Conservation (phyloP, 2,113 vertebrate species). For the Corvus cornix region DNA sequence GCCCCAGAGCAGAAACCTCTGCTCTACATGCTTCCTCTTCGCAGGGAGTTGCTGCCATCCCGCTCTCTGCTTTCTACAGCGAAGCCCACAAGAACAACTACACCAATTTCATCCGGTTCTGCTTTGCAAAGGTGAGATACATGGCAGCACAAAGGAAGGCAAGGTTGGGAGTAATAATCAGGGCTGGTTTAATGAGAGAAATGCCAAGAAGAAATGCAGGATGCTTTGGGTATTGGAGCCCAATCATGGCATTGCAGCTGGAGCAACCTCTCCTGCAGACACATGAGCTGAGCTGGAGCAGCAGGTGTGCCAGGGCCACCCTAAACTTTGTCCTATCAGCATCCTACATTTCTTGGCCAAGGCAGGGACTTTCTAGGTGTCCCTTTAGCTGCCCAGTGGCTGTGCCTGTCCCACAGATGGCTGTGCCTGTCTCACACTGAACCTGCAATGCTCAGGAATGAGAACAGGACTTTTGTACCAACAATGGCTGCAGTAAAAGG, state of each 20-base stretch:
- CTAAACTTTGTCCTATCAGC: background rate
- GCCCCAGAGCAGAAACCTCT: background rate
- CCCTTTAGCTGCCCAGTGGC: background rate
- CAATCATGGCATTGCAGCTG: background rate
- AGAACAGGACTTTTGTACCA: background rate
- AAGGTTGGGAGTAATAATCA: background rate
- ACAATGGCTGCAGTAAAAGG: background rate
- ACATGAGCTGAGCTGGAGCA: accelerated
- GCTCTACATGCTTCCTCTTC: background rate
- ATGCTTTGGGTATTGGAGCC: background rate
- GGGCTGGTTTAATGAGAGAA: background rate
- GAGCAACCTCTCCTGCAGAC: background rate
- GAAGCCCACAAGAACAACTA: slow-evolving; percentile 78
- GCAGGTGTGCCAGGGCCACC: background rate
- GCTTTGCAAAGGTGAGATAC: slow-evolving; percentile 87
- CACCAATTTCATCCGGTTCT: slow-evolving; percentile 89
- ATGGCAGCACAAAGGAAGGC: accelerated
- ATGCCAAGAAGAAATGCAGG: background rate
- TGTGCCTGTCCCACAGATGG: background rate
- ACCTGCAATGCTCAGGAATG: background rate
- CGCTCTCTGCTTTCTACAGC: slow-evolving; percentile 86
- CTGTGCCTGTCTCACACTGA: background rate
- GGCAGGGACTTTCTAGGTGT: background rate
- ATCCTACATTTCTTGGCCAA: background rate
- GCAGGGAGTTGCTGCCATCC: slow-evolving; percentile 89